A percentile compares a stretch with the other conserved stretches of the same genome.
Evolutionary conservation across 2,113 vertebrate genomes (phyloP).

Genomic region (Dasyurus viverrinus): DNA sequence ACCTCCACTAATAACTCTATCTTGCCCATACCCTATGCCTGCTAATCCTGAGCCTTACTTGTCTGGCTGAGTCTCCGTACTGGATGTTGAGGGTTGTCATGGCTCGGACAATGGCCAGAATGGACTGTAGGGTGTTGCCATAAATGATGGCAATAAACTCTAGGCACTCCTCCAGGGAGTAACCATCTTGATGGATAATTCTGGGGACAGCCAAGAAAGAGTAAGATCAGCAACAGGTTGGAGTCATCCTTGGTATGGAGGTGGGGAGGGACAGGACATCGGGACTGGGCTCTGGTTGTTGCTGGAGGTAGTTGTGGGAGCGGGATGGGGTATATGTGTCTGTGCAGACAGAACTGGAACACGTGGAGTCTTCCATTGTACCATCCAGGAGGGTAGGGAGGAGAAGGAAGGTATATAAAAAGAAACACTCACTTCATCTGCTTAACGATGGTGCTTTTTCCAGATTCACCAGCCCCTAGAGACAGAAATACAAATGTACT

Average conservation of each 20-base stretch:
- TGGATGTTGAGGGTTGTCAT: conserved; percentile 94
- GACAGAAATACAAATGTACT: neutral
- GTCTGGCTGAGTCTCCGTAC: conserved; percentile 90
- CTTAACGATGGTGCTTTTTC: conserved; percentile 99
- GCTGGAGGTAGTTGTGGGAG: neutral
- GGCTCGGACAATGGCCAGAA: conserved; percentile 94
- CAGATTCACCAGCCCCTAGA: conserved; percentile 96
- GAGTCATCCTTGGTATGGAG: neutral
- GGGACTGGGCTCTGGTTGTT: neutral
- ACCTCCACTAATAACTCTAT: neutral
- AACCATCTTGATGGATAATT: conserved; percentile 99
- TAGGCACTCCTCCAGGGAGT: conserved; percentile 95
- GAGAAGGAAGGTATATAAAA: neutral
- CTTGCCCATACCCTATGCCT: neutral
- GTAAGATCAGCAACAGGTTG: neutral
- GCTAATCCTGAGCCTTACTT: conserved; percentile 81
- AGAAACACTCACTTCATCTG: conserved; percentile 97
- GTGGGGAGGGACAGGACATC: neutral
- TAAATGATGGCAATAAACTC: conserved; percentile 97
- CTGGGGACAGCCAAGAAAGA: conserved; percentile 74
- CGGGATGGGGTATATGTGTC: neutral
- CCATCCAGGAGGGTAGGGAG: neutral
- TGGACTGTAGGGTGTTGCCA: conserved; percentile 97
- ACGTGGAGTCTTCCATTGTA: neutral
- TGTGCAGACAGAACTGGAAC: neutral